A percentile compares a stretch with the other conserved stretches of the same genome.
Evolutionary conservation across 2,888 invertebrate species (phyloP).

Genomic region (Pristionchus fissidentatus): DNA sequence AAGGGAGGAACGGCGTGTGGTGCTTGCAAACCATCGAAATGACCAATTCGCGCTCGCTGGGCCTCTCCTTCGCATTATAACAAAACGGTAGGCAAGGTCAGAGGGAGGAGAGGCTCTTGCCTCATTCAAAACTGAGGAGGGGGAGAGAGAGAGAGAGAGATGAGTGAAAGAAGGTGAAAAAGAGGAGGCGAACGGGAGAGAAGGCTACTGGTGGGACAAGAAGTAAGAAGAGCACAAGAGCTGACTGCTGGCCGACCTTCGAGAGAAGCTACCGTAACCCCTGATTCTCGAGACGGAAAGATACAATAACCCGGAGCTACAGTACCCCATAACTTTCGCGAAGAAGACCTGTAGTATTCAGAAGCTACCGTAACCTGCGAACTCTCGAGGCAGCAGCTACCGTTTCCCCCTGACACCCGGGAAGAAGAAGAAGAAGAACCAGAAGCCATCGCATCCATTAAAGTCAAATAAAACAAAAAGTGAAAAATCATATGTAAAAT

Average conservation of each 20-base stretch:
- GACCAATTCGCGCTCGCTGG: constrained; percentile 27
- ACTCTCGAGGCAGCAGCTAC: background rate
- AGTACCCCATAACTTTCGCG: background rate
- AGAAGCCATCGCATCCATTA: too few relatives aligned
- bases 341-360: too few relatives aligned
- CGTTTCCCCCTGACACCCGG: too few relatives aligned
- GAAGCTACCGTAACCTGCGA: too few relatives aligned
- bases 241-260: too few relatives aligned
- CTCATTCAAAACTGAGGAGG: constrained; percentile 42
- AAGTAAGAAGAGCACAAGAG: background rate
- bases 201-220: background rate
- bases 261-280: constrained; percentile 11
- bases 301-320: background rate
- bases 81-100: constrained; percentile 36
- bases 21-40: too few relatives aligned
- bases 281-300: background rate
- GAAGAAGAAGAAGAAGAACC: too few relatives aligned
- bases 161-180: background rate
- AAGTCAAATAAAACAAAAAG: too few relatives aligned
- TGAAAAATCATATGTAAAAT: too few relatives aligned
- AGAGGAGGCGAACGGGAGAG: background rate
- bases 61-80: too few relatives aligned
- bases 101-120: constrained; percentile 19
- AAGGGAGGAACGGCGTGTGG: constrained; percentile 2
- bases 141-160: too few relatives aligned